These are phyloP conservation scores for Pseudococcus viburni DNA, from an alignment of 2,888 invertebrate genomes.

Conservation along the genomic window DNA sequence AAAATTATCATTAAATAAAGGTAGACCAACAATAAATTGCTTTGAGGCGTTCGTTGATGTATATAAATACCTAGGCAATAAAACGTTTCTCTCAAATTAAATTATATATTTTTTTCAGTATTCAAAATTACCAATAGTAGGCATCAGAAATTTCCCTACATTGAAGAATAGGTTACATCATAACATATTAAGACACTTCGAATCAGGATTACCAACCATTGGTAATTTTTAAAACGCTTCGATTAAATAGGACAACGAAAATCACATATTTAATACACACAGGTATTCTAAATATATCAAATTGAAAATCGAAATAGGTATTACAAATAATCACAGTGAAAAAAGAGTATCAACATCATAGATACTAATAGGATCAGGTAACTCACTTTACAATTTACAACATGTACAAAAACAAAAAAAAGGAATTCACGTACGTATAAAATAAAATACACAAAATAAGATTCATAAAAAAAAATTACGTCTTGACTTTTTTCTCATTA, in stretches of 20 bases:
- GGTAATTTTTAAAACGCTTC: background rate
- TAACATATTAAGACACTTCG: no score
- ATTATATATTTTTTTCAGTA: no score
- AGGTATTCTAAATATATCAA: background rate
- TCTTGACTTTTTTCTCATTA: constrained; percentile 68
- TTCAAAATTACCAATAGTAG: no score
- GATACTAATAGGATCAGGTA: constrained; percentile 1
- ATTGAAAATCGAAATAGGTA: background rate
- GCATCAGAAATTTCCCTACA: no score
- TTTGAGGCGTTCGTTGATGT: no score
- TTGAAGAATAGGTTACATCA: no score
- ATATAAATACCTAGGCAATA: no score
- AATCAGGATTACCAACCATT: background rate
- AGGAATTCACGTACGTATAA: background rate
- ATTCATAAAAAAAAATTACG: background rate
- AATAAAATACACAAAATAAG: background rate
- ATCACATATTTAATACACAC: background rate
- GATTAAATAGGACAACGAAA: background rate
- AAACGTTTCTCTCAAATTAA: no score
- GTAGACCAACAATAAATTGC: no score
- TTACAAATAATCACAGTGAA: background rate
- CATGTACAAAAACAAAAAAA: background rate
- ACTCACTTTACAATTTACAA: background rate
- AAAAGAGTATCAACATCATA: background rate
- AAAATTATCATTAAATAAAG: no score